Conservation (phyloP, 1,140 invertebrate species). For the Drosophila nigromelanica region DNA sequence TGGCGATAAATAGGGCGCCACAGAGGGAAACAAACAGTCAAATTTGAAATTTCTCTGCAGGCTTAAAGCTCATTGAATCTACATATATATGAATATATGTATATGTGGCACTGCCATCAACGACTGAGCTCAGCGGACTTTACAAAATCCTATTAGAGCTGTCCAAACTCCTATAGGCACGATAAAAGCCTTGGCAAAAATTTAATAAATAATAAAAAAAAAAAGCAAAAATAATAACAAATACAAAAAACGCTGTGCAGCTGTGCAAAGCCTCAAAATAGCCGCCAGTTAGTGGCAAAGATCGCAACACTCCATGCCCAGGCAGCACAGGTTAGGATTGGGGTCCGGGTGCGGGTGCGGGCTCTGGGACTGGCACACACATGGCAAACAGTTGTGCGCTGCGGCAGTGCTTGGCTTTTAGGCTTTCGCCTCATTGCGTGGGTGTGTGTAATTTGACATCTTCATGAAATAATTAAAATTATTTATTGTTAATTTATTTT, state of each 20-base stretch:
- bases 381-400: slow-evolving; percentile 26
- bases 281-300: slow-evolving; percentile 67
- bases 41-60: slow-evolving; percentile 34
- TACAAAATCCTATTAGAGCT: slow-evolving; percentile 75
- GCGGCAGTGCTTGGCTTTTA: slow-evolving; percentile 21
- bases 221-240: slow-evolving; percentile 63
- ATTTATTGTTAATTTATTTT: slow-evolving; percentile 83
- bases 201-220: slow-evolving; percentile 65
- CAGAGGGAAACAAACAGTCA: slow-evolving; percentile 23
- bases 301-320: slow-evolving; percentile 49
- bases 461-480: slow-evolving; percentile 83
- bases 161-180: slow-evolving; percentile 43
- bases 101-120: slow-evolving; percentile 46
- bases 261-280: slow-evolving; percentile 65
- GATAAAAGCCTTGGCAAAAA: slow-evolving; percentile 58
- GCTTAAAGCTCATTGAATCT: slow-evolving; percentile 7
- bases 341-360: slow-evolving; percentile 1
- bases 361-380: slow-evolving; percentile 29
- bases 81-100: neutral
- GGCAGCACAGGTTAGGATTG: slow-evolving; percentile 12
- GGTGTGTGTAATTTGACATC: slow-evolving; percentile 81
- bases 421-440: slow-evolving; percentile 58
- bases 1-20: slow-evolving; percentile 41
- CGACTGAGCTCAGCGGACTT: slow-evolving; percentile 52
- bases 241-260: slow-evolving; percentile 70